Base-by-base conservation (phyloP, 2,113 vertebrate species). In the Callionymus lyra region DNA sequence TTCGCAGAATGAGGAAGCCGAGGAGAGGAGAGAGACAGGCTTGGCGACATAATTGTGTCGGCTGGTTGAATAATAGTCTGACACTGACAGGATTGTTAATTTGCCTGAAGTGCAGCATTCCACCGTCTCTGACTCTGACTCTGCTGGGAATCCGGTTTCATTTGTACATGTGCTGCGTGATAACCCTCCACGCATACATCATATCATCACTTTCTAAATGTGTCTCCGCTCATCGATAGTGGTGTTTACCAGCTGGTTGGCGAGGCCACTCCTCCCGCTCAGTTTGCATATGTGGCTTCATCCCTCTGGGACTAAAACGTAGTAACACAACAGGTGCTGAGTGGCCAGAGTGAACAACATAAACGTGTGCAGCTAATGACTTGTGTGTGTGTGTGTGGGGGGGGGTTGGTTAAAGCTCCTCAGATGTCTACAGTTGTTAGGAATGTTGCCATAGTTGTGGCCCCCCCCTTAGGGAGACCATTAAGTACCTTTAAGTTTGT, bases 401-500 rank as follows among this genome's bases (percentile, higher is more conserved):
- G n/a, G n/a, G n/a, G n/a, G n/a, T n/a, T 27, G 21, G 21, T 8
- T 5, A 27, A 27, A 27, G 4, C 8, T 27, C 21, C 8, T 37
- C 39, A 6, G 27, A 11, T 12, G 35, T 35, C 34, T 65, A 36
- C 45, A 34, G 18, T 39, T 62, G 52, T 57, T 16, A 44, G 59
- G 53, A 47, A 67, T 68, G 74, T 79, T 68, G 54, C 76, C 48
- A 70, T 81, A 76, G 76, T 64, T 74, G 50, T 72, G 36, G 50
- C 55, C 54, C 50, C 56, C 50, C 58, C 53, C 59, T n/a, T 2
- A n/a, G 74, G 60, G 56, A 54, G 43, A 41, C 76, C 42, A 67
- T 78, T 67, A 66, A 19, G 49, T 86, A 98, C 94, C 94, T 98
- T 97, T 91, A 47, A 97, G 72, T 66, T 91, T 97, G 44, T 88